Conservation (phyloP, 2,113 vertebrate species). For the Glaucomys volans region DNA sequence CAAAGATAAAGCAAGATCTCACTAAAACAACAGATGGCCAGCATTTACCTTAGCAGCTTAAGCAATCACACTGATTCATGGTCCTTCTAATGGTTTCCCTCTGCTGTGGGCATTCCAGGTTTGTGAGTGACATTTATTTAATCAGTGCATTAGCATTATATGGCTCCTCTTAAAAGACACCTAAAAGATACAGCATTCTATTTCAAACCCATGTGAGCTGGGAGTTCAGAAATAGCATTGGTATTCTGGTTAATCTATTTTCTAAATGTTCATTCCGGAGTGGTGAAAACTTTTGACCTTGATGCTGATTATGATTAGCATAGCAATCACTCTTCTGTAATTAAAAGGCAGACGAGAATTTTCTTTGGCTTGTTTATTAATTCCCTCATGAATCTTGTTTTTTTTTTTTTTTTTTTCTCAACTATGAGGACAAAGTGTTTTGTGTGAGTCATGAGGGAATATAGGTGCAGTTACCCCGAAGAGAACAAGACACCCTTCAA, state of each 20-base stretch:
- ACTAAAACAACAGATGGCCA: background rate
- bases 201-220: conserved; percentile 46
- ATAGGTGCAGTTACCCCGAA: background rate
- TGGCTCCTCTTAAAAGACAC: conserved; percentile 58
- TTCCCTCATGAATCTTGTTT: conserved; percentile 68
- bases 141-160: conserved; percentile 41
- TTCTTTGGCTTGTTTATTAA: conserved; percentile 81
- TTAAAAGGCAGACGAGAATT: conserved; percentile 79
- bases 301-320: conserved; percentile 84
- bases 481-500: background rate
- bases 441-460: conserved; percentile 17
- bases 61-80: background rate
- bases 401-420: background rate
- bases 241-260: conserved; percentile 80
- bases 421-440: conserved; percentile 53
- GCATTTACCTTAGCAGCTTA: background rate
- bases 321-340: conserved; percentile 83
- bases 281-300: conserved; percentile 82
- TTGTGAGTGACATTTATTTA: conserved; percentile 27
- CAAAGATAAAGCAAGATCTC: background rate
- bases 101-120: background rate
- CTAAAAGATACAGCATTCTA: conserved; percentile 60
- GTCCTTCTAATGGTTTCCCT: background rate
- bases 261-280: conserved; percentile 79
- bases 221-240: conserved; percentile 77